phyloP scores from a whole-genome alignment of 2,113 vertebrate genomes.

The Sinocyclocheilus grahami region DNA sequence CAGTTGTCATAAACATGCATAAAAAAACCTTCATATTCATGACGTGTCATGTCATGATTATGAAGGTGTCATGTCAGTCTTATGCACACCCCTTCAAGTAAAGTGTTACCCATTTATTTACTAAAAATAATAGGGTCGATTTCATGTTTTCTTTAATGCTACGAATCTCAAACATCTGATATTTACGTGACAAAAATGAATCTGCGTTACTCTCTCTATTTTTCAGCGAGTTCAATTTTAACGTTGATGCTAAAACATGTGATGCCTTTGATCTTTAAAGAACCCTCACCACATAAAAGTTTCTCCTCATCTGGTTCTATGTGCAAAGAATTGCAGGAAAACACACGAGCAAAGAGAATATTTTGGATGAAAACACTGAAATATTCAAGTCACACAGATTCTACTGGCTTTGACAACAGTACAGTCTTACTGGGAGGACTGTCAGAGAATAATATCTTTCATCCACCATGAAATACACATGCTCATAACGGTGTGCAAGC shows the following conservation, averaged over 20 bases:
- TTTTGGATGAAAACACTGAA: background rate
- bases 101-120: background rate
- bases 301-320: background rate
- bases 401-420: background rate
- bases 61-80: too few species aligned
- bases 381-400: slow-evolving; percentile 15
- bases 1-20: too few species aligned
- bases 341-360: slow-evolving; percentile 5
- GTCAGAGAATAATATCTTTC: slow-evolving; percentile 13
- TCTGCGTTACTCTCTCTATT: background rate
- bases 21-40: too few species aligned
- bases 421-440: background rate
- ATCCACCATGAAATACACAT: slow-evolving; percentile 8
- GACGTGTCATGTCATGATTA: too few species aligned
- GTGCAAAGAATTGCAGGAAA: background rate
- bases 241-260: background rate
- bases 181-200: background rate
- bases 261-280: background rate
- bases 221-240: background rate
- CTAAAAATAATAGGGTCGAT: background rate
- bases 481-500: slow-evolving; percentile 2
- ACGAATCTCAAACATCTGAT: background rate
- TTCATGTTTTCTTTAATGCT: background rate
- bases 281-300: background rate
- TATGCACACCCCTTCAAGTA: too few species aligned